Evolutionary conservation across 2,113 vertebrate genomes (phyloP).

Genomic region (Myodes glareolus): DNA sequence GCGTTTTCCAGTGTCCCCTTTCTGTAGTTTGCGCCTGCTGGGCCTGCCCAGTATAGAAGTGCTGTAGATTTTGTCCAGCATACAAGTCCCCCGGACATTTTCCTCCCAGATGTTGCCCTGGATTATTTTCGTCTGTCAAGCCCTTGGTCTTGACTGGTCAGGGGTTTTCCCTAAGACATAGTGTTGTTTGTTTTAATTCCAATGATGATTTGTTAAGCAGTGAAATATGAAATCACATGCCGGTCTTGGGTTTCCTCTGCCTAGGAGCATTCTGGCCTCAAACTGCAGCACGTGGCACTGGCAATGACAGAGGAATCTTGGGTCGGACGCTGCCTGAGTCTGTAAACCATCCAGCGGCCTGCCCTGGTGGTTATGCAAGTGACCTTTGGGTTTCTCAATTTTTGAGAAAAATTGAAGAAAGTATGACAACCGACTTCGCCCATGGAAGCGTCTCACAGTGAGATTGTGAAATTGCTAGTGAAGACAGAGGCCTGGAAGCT

Average conservation of each 20-base stretch:
- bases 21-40: neutral
- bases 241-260: conserved; percentile 62
- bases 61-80: conserved; percentile 1
- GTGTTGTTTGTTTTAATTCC: conserved; percentile 30
- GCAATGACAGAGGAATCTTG: conserved; percentile 75
- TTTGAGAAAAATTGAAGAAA: conserved; percentile 49
- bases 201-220: conserved; percentile 48
- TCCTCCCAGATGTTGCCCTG: neutral
- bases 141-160: conserved; percentile 14
- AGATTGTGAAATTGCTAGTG: conserved; percentile 54
- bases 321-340: conserved; percentile 79
- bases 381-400: conserved; percentile 82
- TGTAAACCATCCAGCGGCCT: conserved; percentile 81
- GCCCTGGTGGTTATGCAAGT: conserved; percentile 82
- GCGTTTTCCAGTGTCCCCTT: conserved; percentile 21
- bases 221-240: conserved; percentile 12
- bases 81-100: neutral
- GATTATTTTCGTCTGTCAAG: conserved; percentile 22
- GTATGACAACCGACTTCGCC: conserved; percentile 61
- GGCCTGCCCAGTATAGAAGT: neutral
- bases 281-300: conserved; percentile 57
- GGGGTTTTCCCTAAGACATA: neutral
- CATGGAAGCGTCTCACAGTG: conserved; percentile 49
- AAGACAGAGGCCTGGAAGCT: conserved; percentile 56
- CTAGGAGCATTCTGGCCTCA: conserved; percentile 51